These are phyloP conservation scores for Brachystomella parvula DNA, from an alignment of 1,140 invertebrate genomes.

Conservation along the genomic window DNA sequence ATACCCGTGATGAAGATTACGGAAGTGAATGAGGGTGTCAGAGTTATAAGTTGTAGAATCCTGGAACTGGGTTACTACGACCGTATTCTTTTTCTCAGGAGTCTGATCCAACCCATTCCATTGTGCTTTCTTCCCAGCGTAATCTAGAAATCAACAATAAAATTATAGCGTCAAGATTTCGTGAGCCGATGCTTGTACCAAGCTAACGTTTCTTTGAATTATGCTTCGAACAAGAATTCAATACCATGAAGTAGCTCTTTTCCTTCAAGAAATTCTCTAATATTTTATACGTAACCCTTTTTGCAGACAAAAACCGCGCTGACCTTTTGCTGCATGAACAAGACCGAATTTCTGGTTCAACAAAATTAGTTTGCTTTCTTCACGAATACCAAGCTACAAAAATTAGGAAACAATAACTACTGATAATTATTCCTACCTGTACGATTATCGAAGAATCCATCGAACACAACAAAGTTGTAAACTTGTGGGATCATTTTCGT, in stretches of 20 bases:
- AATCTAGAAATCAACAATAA: slow-evolving; percentile 26
- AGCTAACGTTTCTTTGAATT: background rate
- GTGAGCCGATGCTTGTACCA: background rate
- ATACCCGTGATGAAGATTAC: slow-evolving; percentile 17
- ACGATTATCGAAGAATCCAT: slow-evolving; percentile 64
- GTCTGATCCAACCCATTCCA: slow-evolving; percentile 30
- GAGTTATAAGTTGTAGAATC: slow-evolving; percentile 29
- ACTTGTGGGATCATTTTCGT: slow-evolving; percentile 63
- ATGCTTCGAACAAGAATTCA: background rate
- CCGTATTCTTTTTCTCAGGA: slow-evolving; percentile 8
- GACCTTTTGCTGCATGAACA: background rate
- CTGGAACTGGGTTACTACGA: slow-evolving; percentile 18
- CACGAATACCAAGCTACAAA: background rate
- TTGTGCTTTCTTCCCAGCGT: slow-evolving; percentile 26
- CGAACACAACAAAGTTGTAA: slow-evolving; percentile 81
- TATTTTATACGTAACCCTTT: too few species aligned
- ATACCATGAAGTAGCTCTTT: too few species aligned
- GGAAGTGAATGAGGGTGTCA: slow-evolving; percentile 24
- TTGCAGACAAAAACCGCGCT: too few species aligned
- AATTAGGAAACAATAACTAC: background rate
- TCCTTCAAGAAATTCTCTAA: too few species aligned
- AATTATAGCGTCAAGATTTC: background rate
- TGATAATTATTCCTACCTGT: slow-evolving; percentile 31
- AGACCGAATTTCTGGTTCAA: background rate
- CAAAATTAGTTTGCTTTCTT: background rate